Evolutionary conservation across 2,113 vertebrate species (phyloP), one percentile per base, ranked within the genome.

Genomic region (Oreochromis tanganicae): DNA sequence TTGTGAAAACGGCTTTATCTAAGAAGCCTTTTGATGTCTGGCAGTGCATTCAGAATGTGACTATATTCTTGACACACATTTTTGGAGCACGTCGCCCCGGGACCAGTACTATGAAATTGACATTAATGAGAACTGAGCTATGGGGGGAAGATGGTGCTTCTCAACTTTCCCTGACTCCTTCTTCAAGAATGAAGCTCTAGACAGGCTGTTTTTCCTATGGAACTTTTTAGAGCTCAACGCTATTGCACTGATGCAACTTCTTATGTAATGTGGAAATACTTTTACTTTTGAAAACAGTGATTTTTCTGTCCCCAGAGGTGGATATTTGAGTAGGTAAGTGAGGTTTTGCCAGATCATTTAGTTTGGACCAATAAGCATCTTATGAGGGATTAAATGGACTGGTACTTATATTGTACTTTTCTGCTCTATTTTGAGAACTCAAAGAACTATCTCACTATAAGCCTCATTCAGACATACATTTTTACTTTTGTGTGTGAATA

Each of bases 61-160:
- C 85, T 82, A 55, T 90, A 91, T 91, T 94, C 91, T 43, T 90
- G 90, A 91, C 87, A 90, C 89, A 90, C 87, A 89, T 93, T 93
- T 91, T 87, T 80, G 73, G 83, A 85, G 87, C 82, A 54, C 68
- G 17, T 90, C 36, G 88, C 92, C 93, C 86, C 29, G 48, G 92
- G 94, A 93, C 88, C 41, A 32, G 82, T 83, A 91, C 91, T 94
- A 92, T 95, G 95, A 96, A 96, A 96, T 95, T 93, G 94, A 93
- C 94, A 95, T 97, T 97, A 96, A 96, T 96, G 93, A 94, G 93
- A 96, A 93, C 50, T 85, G 89, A 90, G 92, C 90, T 88, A 84
- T 29, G 38, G 88, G 73, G 88, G 80, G 89, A 54, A 81, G 91
- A 90, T 55, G 93, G 54, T 27, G 86, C 80, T 55, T 86, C 81